A percentile compares a stretch with the other conserved stretches of the same genome.
phyloP scores from a whole-genome alignment of 2,888 invertebrate genomes.

The Microchrysa polita region DNA sequence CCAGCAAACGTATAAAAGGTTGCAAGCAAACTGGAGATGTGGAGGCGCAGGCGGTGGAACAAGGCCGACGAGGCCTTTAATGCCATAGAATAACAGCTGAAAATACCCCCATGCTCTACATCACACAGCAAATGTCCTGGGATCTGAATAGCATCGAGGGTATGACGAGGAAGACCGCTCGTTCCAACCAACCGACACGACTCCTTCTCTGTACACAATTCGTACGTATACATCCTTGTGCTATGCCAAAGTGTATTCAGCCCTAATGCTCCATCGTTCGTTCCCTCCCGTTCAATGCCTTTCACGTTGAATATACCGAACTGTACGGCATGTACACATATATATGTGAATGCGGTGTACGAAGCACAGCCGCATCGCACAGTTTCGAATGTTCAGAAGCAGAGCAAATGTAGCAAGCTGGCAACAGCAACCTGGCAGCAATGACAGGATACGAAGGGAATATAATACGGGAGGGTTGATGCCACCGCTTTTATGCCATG shows the following conservation, averaged over 20 bases:
- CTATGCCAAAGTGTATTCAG: constrained; percentile 11
- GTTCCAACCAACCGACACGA: constrained; percentile 2
- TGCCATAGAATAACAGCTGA: constrained; percentile 43
- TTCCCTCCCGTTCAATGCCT: constrained; percentile 1
- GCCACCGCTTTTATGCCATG: constrained; percentile 1
- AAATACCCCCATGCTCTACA: constrained; percentile 40
- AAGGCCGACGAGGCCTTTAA: constrained; percentile 34
- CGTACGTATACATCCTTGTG: constrained; percentile 12
- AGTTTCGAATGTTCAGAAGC: background rate
- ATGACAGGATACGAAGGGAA: constrained; percentile 38
- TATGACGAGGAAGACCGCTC: constrained; percentile 8
- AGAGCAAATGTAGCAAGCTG: constrained; percentile 34
- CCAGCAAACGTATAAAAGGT: constrained; percentile 33
- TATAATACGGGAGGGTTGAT: constrained; percentile 39
- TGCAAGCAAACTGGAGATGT: too few species aligned
- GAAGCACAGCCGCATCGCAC: background rate
- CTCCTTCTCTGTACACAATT: background rate
- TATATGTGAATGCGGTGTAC: background rate
- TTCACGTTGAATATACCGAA: background rate
- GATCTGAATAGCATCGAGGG: constrained; percentile 28
- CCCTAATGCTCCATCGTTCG: constrained; percentile 16
- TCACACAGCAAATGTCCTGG: constrained; percentile 16
- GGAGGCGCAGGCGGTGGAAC: constrained; percentile 13
- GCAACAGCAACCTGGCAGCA: constrained; percentile 32
- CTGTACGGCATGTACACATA: background rate